phyloP scores from a whole-genome alignment of 2,797 vertebrate genomes.

The Oreortyx pictus region DNA sequence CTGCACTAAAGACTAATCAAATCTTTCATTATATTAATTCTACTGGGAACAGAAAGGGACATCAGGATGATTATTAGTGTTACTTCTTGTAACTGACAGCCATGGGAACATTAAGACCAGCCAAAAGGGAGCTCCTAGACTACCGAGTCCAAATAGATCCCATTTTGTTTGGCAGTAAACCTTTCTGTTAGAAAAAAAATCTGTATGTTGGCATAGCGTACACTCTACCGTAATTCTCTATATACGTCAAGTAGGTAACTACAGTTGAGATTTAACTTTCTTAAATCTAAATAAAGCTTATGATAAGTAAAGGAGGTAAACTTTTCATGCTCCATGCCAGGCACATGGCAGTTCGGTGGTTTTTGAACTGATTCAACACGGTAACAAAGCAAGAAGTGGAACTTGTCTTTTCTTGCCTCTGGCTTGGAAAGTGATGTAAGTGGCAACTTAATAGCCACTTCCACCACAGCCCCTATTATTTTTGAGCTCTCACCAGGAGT shows the following conservation, averaged over 20 bases:
- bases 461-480: not conserved
- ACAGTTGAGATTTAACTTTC: not conserved
- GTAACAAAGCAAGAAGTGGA: not conserved
- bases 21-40: not conserved
- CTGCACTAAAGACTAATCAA: not conserved
- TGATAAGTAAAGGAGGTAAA: not conserved
- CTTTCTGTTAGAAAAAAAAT: not conserved
- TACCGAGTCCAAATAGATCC: not conserved
- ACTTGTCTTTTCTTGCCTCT: slow-evolving; percentile 28
- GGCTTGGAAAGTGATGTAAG: not conserved
- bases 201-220: not conserved
- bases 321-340: not conserved
- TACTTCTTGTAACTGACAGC: not conserved
- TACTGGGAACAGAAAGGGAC: not conserved
- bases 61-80: not conserved
- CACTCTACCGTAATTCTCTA: not conserved
- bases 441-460: not conserved
- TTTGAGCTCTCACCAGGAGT: not conserved
- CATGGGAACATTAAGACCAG: not conserved
- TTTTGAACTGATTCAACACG: slow-evolving; percentile 15
- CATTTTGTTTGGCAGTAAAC: not conserved
- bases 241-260: not conserved
- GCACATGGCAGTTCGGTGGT: not conserved
- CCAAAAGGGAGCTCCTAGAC: not conserved
- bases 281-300: not conserved